Percentiles rank a stretch among this genome's conserved stretches.
These are phyloP conservation scores for Tribolium madens DNA, from an alignment of 1,140 invertebrate species.

Conservation along the genomic window DNA sequence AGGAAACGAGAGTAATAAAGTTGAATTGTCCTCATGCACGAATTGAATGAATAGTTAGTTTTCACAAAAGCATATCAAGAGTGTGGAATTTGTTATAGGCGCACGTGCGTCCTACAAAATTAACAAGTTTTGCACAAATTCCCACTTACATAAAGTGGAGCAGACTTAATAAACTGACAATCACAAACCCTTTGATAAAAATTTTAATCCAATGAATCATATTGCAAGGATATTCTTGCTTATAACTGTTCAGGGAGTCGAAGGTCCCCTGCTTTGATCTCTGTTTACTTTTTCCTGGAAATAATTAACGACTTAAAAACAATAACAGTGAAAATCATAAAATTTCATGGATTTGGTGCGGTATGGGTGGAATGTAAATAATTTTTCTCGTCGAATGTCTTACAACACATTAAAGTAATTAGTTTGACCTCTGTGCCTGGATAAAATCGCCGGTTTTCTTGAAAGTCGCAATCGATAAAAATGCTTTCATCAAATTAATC, in stretches of 20 bases:
- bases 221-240: conserved; percentile 17
- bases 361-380: neutral
- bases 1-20: neutral
- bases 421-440: conserved; percentile 3
- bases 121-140: neutral
- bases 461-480: conserved; percentile 31
- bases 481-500: conserved; percentile 18
- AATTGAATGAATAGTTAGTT: conserved; percentile 8
- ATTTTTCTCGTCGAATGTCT: neutral
- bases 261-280: conserved; percentile 16
- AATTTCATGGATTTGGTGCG: neutral
- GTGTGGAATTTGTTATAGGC: neutral
- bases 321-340: conserved; percentile 9
- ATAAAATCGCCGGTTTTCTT: conserved; percentile 17
- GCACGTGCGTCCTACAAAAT: conserved; percentile 1
- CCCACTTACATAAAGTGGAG: neutral
- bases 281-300: neutral
- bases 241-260: neutral
- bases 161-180: neutral
- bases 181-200: neutral
- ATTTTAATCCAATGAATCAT: neutral
- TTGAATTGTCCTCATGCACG: neutral
- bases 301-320: conserved; percentile 6
- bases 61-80: conserved; percentile 12
- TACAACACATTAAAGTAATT: conserved; percentile 16